phyloP scores from a whole-genome alignment of 1,140 invertebrate species.

The Melitaea cinxia region DNA sequence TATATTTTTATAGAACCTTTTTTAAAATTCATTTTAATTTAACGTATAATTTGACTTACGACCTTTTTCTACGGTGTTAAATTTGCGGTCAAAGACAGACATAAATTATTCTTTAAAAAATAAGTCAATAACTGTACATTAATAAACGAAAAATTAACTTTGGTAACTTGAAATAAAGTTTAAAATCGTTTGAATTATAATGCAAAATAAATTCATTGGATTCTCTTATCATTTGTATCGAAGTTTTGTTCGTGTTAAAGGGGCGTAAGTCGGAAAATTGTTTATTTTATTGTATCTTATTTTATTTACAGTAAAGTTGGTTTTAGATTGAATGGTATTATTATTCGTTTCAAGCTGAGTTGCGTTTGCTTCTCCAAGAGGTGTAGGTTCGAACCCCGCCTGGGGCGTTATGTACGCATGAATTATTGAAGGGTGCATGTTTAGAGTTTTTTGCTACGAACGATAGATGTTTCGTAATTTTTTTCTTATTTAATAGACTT shows the following conservation, averaged over 20 bases:
- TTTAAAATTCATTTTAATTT: slow-evolving; percentile 12
- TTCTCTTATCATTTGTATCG: slow-evolving; percentile 55
- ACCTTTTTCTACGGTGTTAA: slow-evolving; percentile 22
- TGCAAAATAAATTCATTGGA: slow-evolving; percentile 48
- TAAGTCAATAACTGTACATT: slow-evolving; percentile 40
- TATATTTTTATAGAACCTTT: neutral
- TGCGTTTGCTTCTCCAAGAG: slow-evolving; percentile 37
- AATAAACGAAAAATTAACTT: slow-evolving; percentile 25
- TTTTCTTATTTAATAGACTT: slow-evolving; percentile 9
- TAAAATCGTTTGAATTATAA: slow-evolving; percentile 24
- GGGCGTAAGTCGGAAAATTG: slow-evolving; percentile 28
- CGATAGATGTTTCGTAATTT: slow-evolving; percentile 8
- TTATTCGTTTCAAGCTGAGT: slow-evolving; percentile 38
- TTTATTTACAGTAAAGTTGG: slow-evolving; percentile 5
- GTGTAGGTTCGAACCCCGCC: slow-evolving; percentile 59
- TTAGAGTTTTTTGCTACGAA: slow-evolving; percentile 39
- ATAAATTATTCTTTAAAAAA: slow-evolving; percentile 62
- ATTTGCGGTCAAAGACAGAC: slow-evolving; percentile 54
- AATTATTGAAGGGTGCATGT: slow-evolving; percentile 43
- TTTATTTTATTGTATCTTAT: slow-evolving; percentile 29
- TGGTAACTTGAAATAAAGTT: slow-evolving; percentile 26
- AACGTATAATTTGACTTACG: slow-evolving; percentile 27
- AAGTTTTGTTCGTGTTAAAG: slow-evolving; percentile 22
- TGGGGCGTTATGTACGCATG: slow-evolving; percentile 51
- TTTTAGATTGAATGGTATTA: slow-evolving; percentile 19